Evolutionary conservation across 2,888 invertebrate genomes (phyloP), one percentile per base, ranked within the genome.

Genomic region (Azorinus chamasolen): DNA sequence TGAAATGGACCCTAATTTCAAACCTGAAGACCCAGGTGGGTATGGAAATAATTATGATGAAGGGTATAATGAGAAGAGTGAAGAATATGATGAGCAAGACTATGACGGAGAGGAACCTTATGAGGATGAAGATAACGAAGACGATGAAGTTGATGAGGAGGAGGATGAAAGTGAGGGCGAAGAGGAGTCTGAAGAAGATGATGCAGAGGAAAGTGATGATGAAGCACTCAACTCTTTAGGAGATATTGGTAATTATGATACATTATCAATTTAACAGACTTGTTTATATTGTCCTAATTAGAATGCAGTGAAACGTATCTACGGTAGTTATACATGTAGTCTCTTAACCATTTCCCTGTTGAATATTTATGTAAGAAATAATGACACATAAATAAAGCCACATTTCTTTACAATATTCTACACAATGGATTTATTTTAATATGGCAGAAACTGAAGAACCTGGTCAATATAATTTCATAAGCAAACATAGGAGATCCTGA

Each of bases 101-200:
- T 62, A 32, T 5, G 46, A 57, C 22, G 55, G 53, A 37, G 64
- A 68, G 22, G 50, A 43, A 0, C 51, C 46, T 16, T 62, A 72
- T 14, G 76, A 45, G n/a, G 66, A 53, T 12, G 63, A 57, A 18
- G 63, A 63, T 18, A 69, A 69, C 18, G 68, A 63, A 2, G 72
- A 63, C 4, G 70, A 76, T 32, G 83, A 83, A 25, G 75, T 64
- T n/a, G 96, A 75, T 6, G 87, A 87, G 1, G 83, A 96, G 85
- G 95, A 95, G 59, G 85, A 87, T 54, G 78, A 78, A 16, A 96
- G 77, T 6, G 86, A 86, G 2, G 84, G 96, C 32, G 87, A 83
- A 14, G 88, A 88, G 5, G 88, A 89, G 85, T 95, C 95, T 53
- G 94, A 95, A 20, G 97, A 97, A 79, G 97, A 98, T 94, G 97